Conservation (phyloP, 2,113 vertebrate species). For the Petromus typicus region DNA sequence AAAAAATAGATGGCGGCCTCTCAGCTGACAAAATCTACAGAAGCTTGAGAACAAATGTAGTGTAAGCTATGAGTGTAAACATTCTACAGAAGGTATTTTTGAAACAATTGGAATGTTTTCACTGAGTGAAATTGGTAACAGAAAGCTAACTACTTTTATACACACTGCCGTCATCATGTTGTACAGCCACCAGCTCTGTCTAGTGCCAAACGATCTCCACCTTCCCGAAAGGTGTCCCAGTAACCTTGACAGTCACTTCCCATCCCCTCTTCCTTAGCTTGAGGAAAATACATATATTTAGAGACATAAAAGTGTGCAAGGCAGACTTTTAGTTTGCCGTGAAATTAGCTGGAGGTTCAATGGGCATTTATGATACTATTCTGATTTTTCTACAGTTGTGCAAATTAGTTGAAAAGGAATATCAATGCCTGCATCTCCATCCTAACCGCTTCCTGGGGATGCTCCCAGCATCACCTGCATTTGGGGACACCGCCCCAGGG, state of each 20-base stretch:
- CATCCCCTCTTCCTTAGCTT: background rate
- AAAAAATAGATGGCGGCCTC: too few relatives aligned
- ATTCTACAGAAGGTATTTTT: too few relatives aligned
- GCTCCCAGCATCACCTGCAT: too few relatives aligned
- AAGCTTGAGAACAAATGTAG: background rate
- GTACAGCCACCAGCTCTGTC: background rate
- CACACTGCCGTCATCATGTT: background rate
- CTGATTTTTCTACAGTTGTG: background rate
- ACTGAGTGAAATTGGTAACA: background rate
- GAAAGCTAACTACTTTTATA: background rate
- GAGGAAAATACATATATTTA: too few relatives aligned
- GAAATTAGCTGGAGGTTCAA: background rate
- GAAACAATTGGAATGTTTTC: background rate
- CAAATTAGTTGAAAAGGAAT: background rate
- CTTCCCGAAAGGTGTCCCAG: background rate
- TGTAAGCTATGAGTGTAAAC: background rate
- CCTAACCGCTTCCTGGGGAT: background rate
- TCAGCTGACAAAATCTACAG: background rate
- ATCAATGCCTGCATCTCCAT: background rate
- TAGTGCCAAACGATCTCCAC: too few relatives aligned
- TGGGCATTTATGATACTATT: background rate
- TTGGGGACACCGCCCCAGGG: background rate
- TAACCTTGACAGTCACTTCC: too few relatives aligned
- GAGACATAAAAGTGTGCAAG: background rate
- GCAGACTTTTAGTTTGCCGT: background rate